Base-by-base conservation (phyloP, 1,140 invertebrate genomes). In the Pteromalus puparum region DNA sequence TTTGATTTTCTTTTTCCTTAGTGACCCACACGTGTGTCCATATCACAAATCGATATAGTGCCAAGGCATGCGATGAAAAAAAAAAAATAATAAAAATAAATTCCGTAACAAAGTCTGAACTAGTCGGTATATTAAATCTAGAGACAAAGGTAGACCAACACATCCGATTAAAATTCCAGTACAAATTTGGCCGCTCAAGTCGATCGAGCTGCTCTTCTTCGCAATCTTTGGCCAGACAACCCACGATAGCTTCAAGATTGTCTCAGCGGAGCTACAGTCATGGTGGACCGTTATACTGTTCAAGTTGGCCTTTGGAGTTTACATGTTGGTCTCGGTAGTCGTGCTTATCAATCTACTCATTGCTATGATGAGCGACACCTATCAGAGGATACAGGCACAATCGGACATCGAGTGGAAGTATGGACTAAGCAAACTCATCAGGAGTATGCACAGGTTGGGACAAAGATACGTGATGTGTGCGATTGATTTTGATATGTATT, bases 341-440 rank as follows among this genome's bases (percentile, higher is more conserved):
- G 99, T 99, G 81, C 95, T 99, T 84, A 99, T 99, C 94, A 99
- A 99, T 94, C 95, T 99, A 83, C 96, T 99, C 89, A 99, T 99
- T 95, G 99, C 99, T 94, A 99, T 99, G 99, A 99, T 99, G 99
- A 99, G 98, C 90, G 99, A 99, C 94, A 99, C 99, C 42, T 99
- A 99, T 93, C 99, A 99, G 92, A 95, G 98, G 89, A 99, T 99
- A 91, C 96, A 99, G 95, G 98, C 98, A 70, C 98, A 99, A 95
- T 99, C 99, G n/a, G 99, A 99, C 93, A 99, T 99, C 88, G 99
- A 99, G 93, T 99, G 99, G 99, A 99, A 99, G 93, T 99, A 99
- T 91, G 99, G 99, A 46, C 93, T 99, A 88, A 99, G 99, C 70
- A 99, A 99, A 94, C 94, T 99, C 88, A 99, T 99, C 90, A 95